A percentile compares a stretch with the other conserved stretches of the same genome.
These are phyloP conservation scores for Smittia sp. DNA, from an alignment of 2,888 invertebrate species.

Conservation along the genomic window DNA sequence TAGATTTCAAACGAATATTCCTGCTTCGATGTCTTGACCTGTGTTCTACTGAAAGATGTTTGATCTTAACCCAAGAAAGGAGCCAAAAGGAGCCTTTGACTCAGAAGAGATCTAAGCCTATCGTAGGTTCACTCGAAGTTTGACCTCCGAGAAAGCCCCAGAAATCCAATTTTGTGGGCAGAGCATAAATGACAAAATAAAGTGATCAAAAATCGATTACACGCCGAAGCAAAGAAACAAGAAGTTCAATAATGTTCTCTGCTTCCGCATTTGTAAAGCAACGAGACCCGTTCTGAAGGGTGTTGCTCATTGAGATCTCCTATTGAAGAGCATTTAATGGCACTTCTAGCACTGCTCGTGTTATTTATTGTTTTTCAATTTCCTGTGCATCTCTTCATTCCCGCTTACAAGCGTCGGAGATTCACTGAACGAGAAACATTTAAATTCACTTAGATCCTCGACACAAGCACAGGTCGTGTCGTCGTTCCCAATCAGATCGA, in stretches of 20 bases:
- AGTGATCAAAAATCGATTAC: conserved; percentile 40
- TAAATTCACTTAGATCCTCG: not conserved
- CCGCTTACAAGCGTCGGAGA: not conserved
- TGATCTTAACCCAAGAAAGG: too few species aligned
- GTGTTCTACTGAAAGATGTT: too few species aligned
- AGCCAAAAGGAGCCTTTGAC: too few species aligned
- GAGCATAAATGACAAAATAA: conserved; percentile 27
- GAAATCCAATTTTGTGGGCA: conserved; percentile 17
- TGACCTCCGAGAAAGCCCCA: too few species aligned
- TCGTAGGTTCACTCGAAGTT: too few species aligned
- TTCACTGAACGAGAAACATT: not conserved
- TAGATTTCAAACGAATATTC: too few species aligned
- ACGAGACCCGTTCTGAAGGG: not conserved
- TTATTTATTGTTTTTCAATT: conserved; percentile 22
- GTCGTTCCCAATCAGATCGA: not conserved
- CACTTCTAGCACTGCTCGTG: conserved; percentile 1
- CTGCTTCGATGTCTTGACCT: too few species aligned
- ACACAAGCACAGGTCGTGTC: too few species aligned
- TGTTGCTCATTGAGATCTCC: conserved; percentile 11
- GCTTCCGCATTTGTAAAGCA: not conserved
- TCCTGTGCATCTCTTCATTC: not conserved
- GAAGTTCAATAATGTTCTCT: conserved; percentile 20
- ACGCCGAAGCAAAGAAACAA: not conserved
- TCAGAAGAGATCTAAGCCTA: too few species aligned
- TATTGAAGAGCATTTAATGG: conserved; percentile 14